A percentile compares a stretch with the other conserved stretches of the same genome.
These are phyloP conservation scores for Bilobella aurantiaca DNA, from an alignment of 1,140 invertebrate species.

Conservation along the genomic window DNA sequence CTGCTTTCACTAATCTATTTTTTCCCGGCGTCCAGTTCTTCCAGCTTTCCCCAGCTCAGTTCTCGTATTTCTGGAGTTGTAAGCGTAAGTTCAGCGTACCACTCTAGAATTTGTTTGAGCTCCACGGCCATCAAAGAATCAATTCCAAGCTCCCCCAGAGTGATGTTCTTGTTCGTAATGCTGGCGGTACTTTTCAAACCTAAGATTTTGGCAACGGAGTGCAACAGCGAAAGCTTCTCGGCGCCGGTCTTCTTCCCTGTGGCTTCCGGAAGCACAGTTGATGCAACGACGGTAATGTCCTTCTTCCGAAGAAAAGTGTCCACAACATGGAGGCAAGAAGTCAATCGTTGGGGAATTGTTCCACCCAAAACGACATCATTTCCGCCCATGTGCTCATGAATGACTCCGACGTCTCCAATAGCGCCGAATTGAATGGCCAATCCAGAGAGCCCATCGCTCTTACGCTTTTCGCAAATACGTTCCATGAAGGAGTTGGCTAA, in stretches of 20 bases:
- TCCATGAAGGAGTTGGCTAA: constrained; percentile 64
- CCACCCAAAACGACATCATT: constrained; percentile 61
- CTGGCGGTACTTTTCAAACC: background rate
- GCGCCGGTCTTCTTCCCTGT: constrained; percentile 54
- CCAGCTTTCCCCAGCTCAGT: constrained; percentile 3
- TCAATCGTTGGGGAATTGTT: constrained; percentile 70
- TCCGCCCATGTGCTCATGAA: constrained; percentile 71
- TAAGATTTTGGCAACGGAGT: constrained; percentile 17
- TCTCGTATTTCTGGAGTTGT: constrained; percentile 3
- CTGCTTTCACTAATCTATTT: too few relatives aligned
- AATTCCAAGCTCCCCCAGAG: constrained; percentile 49
- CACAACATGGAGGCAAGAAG: constrained; percentile 58
- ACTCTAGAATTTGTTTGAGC: constrained; percentile 45
- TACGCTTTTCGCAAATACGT: constrained; percentile 53
- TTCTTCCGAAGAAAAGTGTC: constrained; percentile 57
- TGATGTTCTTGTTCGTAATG: constrained; percentile 34
- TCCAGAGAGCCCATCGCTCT: constrained; percentile 49
- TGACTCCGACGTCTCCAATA: constrained; percentile 56
- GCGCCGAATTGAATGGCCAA: constrained; percentile 62
- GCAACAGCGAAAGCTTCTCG: constrained; percentile 13
- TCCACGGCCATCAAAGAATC: constrained; percentile 55
- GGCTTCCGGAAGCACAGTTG: constrained; percentile 52
- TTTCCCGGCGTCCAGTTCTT: background rate
- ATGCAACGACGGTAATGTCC: constrained; percentile 56
- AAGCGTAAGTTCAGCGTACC: background rate